Base-by-base conservation (phyloP, 2,113 vertebrate species). In the Phylloscopus trochilus region DNA sequence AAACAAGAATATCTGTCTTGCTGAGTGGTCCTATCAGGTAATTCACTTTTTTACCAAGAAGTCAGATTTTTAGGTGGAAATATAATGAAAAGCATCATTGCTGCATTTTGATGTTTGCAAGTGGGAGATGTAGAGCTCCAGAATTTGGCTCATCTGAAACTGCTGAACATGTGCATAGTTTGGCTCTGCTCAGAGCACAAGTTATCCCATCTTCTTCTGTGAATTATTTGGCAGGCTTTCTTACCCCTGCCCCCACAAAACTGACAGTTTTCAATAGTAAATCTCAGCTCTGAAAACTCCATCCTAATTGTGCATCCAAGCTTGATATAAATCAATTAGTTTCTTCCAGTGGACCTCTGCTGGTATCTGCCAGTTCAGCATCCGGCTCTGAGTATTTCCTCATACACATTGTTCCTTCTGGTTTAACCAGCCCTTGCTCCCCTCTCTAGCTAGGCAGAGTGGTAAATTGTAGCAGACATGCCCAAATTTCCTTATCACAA, bases 111-210 rank as follows among this genome's bases (percentile, higher is more conserved):
- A 56, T 53, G 46, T 87, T 95, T 93, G 47, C 49, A 94, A 90
- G 79, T 46, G 5, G 33, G 37, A 92, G 56, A 70, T 27, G 43
- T 23, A 90, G 59, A 60, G 17, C 56, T 88, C 44, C 59, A 94
- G 79, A 76, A 83, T 77, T 24, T 70, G 63, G 76, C 67, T 77
- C 8, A 81, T 86, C 72, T 90, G 60, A 91, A 72, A 83, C 31
- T 30, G 35, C 19, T 81, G 63, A 92, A 90, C 59, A 79, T 39
- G 52, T 70, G 44, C 20, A 4, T 24, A 81, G 73, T 41, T 96
- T 96, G 94, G 90, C 90, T 93, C 27, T 93, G 33, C 46, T 93
- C 35, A 67, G 75, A 74, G 43, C 35, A 77, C 60, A 91, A 92
- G 59, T 55, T 85, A 87, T 74, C 90, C 75, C 52, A 73, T 89